A percentile compares a stretch with the other conserved stretches of the same genome.
Conservation (phyloP, 2,888 invertebrate genomes). For the Rotaria socialis region DNA sequence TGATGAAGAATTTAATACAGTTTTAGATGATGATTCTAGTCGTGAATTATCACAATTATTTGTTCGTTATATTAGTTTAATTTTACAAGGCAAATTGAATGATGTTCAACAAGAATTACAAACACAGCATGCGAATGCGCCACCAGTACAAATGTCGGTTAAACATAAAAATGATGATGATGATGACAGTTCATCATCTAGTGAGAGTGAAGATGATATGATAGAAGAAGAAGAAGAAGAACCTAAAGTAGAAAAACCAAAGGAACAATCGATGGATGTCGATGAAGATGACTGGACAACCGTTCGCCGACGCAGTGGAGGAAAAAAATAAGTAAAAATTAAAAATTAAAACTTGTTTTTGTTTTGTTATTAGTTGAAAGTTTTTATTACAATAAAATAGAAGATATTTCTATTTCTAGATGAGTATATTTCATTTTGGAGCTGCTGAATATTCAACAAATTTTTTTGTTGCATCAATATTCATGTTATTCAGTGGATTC, state of each 20-base stretch:
- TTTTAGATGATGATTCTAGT: slow-evolving; percentile 28
- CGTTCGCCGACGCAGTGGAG: not conserved
- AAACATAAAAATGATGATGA: not conserved
- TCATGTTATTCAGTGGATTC: slow-evolving; percentile 38
- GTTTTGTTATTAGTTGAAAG: not conserved
- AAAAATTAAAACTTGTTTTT: too few relatives aligned
- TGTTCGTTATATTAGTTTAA: not conserved
- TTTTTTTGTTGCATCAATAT: slow-evolving; percentile 40
- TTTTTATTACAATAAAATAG: not conserved
- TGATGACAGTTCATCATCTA: not conserved
- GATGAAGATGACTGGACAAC: slow-evolving; percentile 25
- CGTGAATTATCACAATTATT: not conserved
- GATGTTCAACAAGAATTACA: slow-evolving; percentile 8
- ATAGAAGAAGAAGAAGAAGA: not conserved
- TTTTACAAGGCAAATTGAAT: not conserved
- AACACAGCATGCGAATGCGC: not conserved
- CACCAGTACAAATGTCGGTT: not conserved
- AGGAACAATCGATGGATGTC: not conserved
- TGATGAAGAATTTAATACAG: slow-evolving; percentile 26
- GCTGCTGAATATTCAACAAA: slow-evolving; percentile 40
- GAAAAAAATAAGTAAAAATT: not conserved
- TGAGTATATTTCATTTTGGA: slow-evolving; percentile 40
- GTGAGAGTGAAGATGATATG: not conserved
- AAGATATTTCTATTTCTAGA: not conserved
- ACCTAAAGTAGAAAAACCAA: not conserved